Percentiles rank a stretch among this genome's conserved stretches.
phyloP scores from a whole-genome alignment of 92 coral and sea anemone genomes.

The Umimayanthus chanpuru region DNA sequence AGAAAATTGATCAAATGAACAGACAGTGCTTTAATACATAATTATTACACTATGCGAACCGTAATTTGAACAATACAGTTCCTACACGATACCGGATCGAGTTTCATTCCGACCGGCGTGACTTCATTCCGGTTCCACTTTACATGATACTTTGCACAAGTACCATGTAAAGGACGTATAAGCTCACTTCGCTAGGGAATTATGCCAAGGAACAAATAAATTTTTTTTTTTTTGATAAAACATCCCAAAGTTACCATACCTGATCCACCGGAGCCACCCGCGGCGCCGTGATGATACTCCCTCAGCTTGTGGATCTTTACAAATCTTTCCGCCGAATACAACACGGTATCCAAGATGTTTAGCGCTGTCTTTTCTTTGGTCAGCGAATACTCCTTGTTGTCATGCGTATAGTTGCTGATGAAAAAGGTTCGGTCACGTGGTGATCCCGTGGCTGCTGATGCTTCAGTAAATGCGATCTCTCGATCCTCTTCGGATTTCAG shows the following conservation, averaged over 20 bases:
- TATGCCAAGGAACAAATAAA: too few species aligned
- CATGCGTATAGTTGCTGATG: slow-evolving; percentile 69
- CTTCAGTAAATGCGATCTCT: slow-evolving; percentile 61
- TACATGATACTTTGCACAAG: too few species aligned
- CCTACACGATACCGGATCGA: too few species aligned
- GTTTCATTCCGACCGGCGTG: too few species aligned
- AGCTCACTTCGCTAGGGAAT: too few species aligned
- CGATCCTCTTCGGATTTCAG: slow-evolving; percentile 57
- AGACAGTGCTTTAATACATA: too few species aligned
- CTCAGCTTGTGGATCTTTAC: slow-evolving; percentile 72
- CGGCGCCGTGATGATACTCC: slow-evolving; percentile 51
- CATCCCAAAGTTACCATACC: neutral
- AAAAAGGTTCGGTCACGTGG: slow-evolving; percentile 76
- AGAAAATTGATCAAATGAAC: too few species aligned
- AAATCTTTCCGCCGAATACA: slow-evolving; percentile 75
- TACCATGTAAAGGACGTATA: too few species aligned
- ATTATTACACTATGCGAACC: too few species aligned
- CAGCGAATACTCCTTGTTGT: slow-evolving; percentile 39
- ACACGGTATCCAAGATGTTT: slow-evolving; percentile 66
- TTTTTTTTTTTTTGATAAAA: neutral
- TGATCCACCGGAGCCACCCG: neutral
- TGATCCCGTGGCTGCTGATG: slow-evolving; percentile 76
- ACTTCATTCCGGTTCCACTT: too few species aligned
- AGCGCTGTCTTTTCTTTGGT: slow-evolving; percentile 63
- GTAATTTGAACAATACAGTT: too few species aligned